Evolutionary conservation across 2,113 vertebrate genomes (phyloP).

Genomic region (Archilochus colubris): DNA sequence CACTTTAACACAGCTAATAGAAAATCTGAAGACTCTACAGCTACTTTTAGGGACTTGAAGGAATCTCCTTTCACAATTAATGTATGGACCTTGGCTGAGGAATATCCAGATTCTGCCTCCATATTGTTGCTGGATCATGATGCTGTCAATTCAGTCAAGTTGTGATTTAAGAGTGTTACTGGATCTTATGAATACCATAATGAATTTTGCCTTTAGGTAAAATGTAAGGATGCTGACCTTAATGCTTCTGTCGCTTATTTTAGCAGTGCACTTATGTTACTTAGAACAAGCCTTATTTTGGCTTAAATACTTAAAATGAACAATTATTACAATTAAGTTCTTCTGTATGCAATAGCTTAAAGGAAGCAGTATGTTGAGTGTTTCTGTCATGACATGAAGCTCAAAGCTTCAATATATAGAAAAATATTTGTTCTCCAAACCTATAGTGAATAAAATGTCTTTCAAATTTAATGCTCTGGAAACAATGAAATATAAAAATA

Average conservation of each 20-base stretch:
- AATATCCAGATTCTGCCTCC: not conserved
- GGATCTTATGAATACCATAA: not conserved
- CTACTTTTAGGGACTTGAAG: not conserved
- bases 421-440: not conserved
- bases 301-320: not conserved
- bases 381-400: not conserved
- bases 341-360: not conserved
- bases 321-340: not conserved
- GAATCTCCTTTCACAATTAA: not conserved
- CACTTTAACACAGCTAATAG: not conserved
- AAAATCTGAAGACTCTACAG: not conserved
- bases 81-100: not conserved
- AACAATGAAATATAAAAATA: not conserved
- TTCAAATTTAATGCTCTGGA: not conserved
- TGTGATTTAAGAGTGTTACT: not conserved
- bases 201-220: not conserved
- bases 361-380: not conserved
- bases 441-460: not conserved
- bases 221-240: not conserved
- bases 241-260: not conserved
- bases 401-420: not conserved
- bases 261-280: not conserved
- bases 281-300: not conserved
- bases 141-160: not conserved
- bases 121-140: not conserved